Percentiles rank a stretch among this genome's conserved stretches.
phyloP scores from a whole-genome alignment of 2,113 vertebrate species.

The Cololabis saira region DNA sequence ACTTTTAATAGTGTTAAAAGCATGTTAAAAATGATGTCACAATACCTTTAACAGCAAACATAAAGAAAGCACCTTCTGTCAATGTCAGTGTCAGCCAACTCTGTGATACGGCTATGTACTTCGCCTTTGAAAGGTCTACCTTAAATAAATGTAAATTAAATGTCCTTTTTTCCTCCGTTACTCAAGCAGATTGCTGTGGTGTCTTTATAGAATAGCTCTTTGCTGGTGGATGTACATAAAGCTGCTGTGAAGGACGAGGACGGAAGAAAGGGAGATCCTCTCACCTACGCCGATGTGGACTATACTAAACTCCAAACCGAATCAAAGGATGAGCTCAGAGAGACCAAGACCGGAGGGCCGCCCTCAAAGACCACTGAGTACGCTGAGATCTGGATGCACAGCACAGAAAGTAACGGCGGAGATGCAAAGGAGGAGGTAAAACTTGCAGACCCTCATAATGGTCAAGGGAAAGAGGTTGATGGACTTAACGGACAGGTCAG shows the following conservation, averaged over 20 bases:
- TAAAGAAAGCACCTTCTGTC: neutral
- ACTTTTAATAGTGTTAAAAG: too few relatives aligned
- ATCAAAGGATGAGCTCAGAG: neutral
- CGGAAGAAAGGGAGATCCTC: neutral
- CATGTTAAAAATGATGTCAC: too few relatives aligned
- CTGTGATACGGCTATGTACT: neutral
- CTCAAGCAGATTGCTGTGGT: neutral
- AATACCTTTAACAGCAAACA: too few relatives aligned
- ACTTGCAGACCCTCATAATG: neutral
- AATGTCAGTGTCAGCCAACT: neutral
- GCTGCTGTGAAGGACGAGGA: slow-evolving; percentile 6
- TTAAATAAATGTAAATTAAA: neutral
- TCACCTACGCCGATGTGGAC: slow-evolving; percentile 31
- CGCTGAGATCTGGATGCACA: slow-evolving; percentile 25
- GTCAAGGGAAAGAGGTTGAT: neutral
- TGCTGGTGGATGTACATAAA: slow-evolving; percentile 29
- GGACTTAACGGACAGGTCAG: neutral
- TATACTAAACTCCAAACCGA: slow-evolving; percentile 30
- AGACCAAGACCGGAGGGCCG: slow-evolving; percentile 24
- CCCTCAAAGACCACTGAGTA: slow-evolving; percentile 28
- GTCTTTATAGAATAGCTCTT: slow-evolving; percentile 24
- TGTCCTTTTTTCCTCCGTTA: neutral
- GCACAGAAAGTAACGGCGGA: neutral
- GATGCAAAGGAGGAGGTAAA: slow-evolving; percentile 5
- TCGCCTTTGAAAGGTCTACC: neutral